Conservation (phyloP, 2,797 vertebrate species). For the Galaxias olidus region DNA sequence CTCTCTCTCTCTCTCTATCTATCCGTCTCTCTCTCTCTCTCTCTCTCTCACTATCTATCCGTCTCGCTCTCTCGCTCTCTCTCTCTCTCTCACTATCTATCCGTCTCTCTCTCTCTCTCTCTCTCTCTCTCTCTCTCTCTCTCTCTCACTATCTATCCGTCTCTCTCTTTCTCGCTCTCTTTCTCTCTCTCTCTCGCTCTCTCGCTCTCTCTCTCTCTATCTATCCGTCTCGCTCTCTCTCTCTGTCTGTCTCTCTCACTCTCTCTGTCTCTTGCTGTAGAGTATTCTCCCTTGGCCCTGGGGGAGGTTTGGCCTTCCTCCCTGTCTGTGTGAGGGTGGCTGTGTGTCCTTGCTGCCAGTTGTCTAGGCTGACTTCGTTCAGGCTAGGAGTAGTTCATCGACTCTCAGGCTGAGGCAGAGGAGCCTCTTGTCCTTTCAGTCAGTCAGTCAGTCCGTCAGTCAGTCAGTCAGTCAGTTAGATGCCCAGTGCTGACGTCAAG, state of each 20-base stretch:
- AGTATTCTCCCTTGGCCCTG: constrained; percentile 48
- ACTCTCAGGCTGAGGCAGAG: background rate
- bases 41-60: constrained; percentile 60
- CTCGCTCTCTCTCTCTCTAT: background rate
- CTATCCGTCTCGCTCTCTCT: constrained; percentile 37
- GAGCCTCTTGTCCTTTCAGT: background rate
- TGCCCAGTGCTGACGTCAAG: no score
- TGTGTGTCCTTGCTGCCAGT: constrained; percentile 3
- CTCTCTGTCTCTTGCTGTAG: background rate
- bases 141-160: constrained; percentile 62
- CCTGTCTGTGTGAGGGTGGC: constrained; percentile 39
- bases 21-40: background rate
- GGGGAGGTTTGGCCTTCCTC: constrained; percentile 47
- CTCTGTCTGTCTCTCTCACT: constrained; percentile 49
- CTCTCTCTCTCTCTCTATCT: background rate
- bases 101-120: no score
- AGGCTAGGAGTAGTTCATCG: background rate
- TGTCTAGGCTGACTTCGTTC: background rate
- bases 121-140: constrained; percentile 4
- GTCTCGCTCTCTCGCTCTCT: constrained; percentile 26
- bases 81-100: background rate
- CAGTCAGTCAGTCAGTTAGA: background rate
- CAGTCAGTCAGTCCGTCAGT: background rate
- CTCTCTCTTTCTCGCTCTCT: background rate
- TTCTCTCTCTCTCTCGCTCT: background rate